Percentiles rank a stretch among this genome's conserved stretches.
phyloP scores from a whole-genome alignment of 2,113 vertebrate species.

The Gavia stellata region DNA sequence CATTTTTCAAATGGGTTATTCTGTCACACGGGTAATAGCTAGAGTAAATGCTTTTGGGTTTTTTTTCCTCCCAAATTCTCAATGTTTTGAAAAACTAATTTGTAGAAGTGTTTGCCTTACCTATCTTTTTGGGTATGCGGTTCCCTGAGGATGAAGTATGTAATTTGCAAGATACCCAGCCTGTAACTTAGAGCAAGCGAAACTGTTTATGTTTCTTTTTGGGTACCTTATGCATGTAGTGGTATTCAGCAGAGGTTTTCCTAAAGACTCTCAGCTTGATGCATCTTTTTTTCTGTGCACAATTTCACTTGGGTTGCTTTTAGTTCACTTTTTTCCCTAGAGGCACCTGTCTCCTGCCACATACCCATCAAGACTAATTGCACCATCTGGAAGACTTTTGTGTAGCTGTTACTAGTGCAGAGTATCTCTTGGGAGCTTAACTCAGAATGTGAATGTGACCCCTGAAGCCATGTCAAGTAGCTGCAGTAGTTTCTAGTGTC shows the following conservation, averaged over 20 bases:
- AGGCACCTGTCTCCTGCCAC: slow-evolving; percentile 69
- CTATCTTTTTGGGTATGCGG: neutral
- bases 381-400: slow-evolving; percentile 66
- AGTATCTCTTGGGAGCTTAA: slow-evolving; percentile 52
- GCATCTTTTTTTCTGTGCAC: neutral
- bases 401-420: slow-evolving; percentile 46
- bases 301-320: slow-evolving; percentile 44
- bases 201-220: neutral
- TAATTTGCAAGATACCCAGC: neutral
- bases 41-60: neutral
- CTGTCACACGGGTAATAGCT: neutral
- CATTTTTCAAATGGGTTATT: neutral
- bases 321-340: slow-evolving; percentile 51
- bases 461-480: slow-evolving; percentile 72
- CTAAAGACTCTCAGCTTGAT: slow-evolving; percentile 20
- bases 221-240: neutral
- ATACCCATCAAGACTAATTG: slow-evolving; percentile 78
- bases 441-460: slow-evolving; percentile 64
- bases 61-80: neutral
- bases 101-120: neutral
- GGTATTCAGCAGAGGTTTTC: slow-evolving; percentile 21
- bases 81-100: neutral
- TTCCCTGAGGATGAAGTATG: neutral
- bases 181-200: neutral
- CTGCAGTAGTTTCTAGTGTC: slow-evolving; percentile 42